phyloP scores from a whole-genome alignment of 2,888 invertebrate genomes.

The Ormyrus nitidulus region DNA sequence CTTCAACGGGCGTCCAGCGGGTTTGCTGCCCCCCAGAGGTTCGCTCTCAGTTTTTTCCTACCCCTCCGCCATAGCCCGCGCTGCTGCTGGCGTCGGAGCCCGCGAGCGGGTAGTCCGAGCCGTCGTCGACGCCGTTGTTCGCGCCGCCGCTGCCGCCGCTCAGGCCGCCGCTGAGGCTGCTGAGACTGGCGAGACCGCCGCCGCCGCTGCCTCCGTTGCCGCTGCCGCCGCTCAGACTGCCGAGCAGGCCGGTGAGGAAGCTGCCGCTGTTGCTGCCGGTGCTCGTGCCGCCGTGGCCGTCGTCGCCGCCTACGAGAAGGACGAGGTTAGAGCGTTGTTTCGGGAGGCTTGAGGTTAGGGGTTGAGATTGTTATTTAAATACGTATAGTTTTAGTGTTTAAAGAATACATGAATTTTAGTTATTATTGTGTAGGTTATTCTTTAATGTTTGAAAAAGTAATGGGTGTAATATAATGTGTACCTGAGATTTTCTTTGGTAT shows the following conservation, averaged over 20 bases:
- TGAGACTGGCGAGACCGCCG: constrained; percentile 30
- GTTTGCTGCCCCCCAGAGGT: no score
- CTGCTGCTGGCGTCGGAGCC: constrained; percentile 61
- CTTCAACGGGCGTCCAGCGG: constrained; percentile 32
- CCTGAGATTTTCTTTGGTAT: no score
- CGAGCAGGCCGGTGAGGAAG: constrained; percentile 52
- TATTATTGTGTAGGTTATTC: no score
- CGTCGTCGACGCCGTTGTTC: constrained; percentile 53
- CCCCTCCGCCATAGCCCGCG: constrained; percentile 66
- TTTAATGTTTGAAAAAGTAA: no score
- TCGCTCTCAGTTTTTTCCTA: constrained; percentile 63
- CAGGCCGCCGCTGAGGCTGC: constrained; percentile 57
- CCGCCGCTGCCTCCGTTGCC: constrained; percentile 52
- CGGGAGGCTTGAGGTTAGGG: no score
- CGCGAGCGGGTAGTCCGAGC: constrained; percentile 34
- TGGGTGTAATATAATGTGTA: no score
- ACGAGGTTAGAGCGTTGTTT: no score
- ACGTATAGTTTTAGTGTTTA: no score
- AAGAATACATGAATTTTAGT: no score
- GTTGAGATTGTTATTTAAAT: no score
- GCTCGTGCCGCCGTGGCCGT: constrained; percentile 55
- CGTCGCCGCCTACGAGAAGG: constrained; percentile 58
- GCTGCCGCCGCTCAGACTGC: constrained; percentile 61
- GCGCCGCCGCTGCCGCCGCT: constrained; percentile 53
- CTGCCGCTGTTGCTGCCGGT: constrained; percentile 59